A percentile compares a stretch with the other conserved stretches of the same genome.
Evolutionary conservation across 2,113 vertebrate species (phyloP).

Genomic region (Riparia riparia): DNA sequence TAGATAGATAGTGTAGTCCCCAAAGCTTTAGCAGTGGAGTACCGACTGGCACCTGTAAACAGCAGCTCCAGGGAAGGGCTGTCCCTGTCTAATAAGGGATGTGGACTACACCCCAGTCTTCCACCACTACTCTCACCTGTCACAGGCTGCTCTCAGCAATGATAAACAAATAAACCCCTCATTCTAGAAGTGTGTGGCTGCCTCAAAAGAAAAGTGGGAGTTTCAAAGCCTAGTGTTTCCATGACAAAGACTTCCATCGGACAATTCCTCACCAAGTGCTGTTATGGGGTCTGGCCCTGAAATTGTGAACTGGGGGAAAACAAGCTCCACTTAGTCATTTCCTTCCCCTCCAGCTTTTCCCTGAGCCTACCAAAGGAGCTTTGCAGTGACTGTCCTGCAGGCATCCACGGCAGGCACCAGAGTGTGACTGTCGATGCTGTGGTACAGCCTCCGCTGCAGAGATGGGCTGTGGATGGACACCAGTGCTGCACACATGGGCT

Average conservation of each 20-base stretch:
- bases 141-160: neutral
- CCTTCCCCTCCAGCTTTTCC: neutral
- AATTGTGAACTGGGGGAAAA: neutral
- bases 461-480: accelerated
- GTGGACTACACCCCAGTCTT: neutral
- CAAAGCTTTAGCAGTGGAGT: neutral
- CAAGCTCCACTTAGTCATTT: accelerated
- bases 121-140: neutral
- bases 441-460: neutral
- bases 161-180: neutral
- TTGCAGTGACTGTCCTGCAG: accelerated
- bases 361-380: neutral
- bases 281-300: neutral
- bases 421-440: accelerated
- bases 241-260: neutral
- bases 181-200: neutral
- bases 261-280: neutral
- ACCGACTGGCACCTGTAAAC: neutral
- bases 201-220: neutral
- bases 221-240: neutral
- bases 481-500: neutral
- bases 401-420: accelerated
- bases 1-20: neutral
- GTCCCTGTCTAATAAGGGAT: neutral
- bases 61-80: neutral